Base-by-base conservation (phyloP, 2,888 invertebrate species). In the Drosophila hawaiiensis region DNA sequence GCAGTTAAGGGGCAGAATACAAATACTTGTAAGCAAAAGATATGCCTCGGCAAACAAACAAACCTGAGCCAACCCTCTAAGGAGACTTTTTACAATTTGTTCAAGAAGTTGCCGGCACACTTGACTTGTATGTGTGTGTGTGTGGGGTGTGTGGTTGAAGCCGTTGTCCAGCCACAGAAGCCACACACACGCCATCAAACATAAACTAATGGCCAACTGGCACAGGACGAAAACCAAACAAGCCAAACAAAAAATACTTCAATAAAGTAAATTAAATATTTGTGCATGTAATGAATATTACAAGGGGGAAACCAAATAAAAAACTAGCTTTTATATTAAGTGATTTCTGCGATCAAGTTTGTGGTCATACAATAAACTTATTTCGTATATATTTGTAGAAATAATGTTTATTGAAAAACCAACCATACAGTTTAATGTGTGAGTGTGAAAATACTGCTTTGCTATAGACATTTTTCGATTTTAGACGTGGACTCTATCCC, bases 241-340 rank as follows among this genome's bases (percentile, higher is more conserved):
- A 64, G 73, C 70, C 76, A 69, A 77, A 80, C 41, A 78, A 71
- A 81, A 69, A 83, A 86, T 86, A 82, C 82, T 82, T 80, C 84
- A 84, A 86, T 78, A 86, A 84, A 84, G 73, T 66, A 82, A 89
- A 89, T 89, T 79, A 84, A 87, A 86, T 89, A 79, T 89, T 89
- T 88, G 83, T 74, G 65, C 62, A 76, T 74, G 52, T 69, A 80
- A 77, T 76, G 68, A 78, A 88, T 79, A 73, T 71, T 76, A 64
- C 37, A 52, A 31, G 52, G 14, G 39, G 28, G 25, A 25, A 47
- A 9, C 2, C 7, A 61, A 65, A 37, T 29, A 52, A 41, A 60
- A 47, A 65, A 61, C 65, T 37, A 19, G 50, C 7, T 47, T 43
- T 33, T 43, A 73, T 69, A 80, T 77, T 69, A 73, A 73, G 76